Evolutionary conservation across 2,888 invertebrate genomes (phyloP).

Genomic region (Branchellion lobata): DNA sequence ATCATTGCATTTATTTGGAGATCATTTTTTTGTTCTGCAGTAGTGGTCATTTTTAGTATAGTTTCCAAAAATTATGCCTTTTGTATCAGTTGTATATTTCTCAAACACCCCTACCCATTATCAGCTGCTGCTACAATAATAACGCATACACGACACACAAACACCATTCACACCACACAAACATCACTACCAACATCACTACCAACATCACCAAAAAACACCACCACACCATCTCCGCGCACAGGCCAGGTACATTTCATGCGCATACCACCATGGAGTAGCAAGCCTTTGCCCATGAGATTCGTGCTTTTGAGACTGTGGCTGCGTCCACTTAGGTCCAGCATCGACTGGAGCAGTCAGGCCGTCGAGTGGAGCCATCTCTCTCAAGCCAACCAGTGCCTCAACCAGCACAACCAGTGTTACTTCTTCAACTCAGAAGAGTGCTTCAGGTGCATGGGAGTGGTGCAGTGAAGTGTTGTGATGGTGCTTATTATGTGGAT

Average conservation of each 20-base stretch:
- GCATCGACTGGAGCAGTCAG: slow-evolving; percentile 65
- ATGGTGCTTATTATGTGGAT: neutral
- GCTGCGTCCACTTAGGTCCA: slow-evolving; percentile 70
- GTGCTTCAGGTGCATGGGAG: slow-evolving; percentile 53
- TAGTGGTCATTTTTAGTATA: too few species aligned
- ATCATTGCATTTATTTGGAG: too few species aligned
- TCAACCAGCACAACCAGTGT: slow-evolving; percentile 61
- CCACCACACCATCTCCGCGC: too few species aligned
- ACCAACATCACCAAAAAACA: neutral
- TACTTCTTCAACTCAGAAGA: slow-evolving; percentile 48
- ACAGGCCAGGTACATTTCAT: slow-evolving; percentile 44
- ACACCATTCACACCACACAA: too few species aligned
- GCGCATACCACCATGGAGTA: slow-evolving; percentile 45
- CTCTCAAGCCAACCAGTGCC: slow-evolving; percentile 63
- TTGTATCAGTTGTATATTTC: too few species aligned
- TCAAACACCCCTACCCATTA: too few species aligned
- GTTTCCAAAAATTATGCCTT: too few species aligned
- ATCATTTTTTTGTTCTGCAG: too few species aligned
- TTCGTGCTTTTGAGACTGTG: slow-evolving; percentile 75
- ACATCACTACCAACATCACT: neutral
- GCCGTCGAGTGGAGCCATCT: slow-evolving; percentile 70
- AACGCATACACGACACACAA: too few species aligned
- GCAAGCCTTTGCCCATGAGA: slow-evolving; percentile 75
- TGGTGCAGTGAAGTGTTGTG: neutral
- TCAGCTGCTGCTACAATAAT: too few species aligned